phyloP scores from a whole-genome alignment of 64 coral and sea anemone species.

The Cladopsammia gracilis region DNA sequence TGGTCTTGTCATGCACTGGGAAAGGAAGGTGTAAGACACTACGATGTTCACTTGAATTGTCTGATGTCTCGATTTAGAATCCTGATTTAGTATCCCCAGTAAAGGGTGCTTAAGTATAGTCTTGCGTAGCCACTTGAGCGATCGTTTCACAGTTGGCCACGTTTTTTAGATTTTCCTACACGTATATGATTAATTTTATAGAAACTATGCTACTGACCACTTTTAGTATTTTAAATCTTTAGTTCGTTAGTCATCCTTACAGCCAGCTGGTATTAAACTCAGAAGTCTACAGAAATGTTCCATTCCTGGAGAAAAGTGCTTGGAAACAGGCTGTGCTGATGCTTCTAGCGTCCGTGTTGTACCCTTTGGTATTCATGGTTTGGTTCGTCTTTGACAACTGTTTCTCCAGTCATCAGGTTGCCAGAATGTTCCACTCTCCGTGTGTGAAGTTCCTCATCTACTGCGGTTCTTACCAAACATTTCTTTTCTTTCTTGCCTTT shows the following conservation, averaged over 20 bases:
- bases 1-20: too few species aligned
- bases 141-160: too few species aligned
- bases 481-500: conserved; percentile 29
- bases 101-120: too few species aligned
- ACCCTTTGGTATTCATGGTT: conserved; percentile 3
- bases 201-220: too few species aligned
- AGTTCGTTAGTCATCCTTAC: conserved; percentile 62
- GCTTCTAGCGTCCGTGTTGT: not conserved
- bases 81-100: too few species aligned
- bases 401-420: not conserved
- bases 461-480: conserved; percentile 29
- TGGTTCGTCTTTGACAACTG: conserved; percentile 2
- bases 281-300: conserved; percentile 37
- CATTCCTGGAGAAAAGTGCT: conserved; percentile 33
- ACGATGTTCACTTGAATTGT: too few species aligned
- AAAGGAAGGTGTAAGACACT: too few species aligned
- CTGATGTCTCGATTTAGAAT: too few species aligned
- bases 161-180: too few species aligned
- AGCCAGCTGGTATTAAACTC: conserved; percentile 47
- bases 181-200: too few species aligned
- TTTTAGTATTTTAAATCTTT: not conserved
- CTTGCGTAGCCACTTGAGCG: too few species aligned
- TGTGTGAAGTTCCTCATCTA: conserved; percentile 34
- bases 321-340: conserved; percentile 20
- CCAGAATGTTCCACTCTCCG: conserved; percentile 32